Percentiles rank a stretch among this genome's conserved stretches.
Conservation (phyloP, 2,797 vertebrate species). For the Benthosema pterotum region DNA sequence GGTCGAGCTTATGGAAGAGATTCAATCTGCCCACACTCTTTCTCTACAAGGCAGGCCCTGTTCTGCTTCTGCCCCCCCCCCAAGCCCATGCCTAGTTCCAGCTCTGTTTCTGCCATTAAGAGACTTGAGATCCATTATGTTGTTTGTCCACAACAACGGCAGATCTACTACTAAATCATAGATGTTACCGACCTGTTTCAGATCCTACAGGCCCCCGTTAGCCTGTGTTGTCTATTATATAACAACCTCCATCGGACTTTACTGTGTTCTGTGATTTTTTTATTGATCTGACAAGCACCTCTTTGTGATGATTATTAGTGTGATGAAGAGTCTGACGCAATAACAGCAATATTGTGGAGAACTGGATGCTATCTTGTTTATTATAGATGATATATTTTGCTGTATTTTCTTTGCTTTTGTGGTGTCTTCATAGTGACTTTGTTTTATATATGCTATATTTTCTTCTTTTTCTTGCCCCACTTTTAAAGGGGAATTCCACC, state of each 20-base stretch:
- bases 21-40: conserved; percentile 41
- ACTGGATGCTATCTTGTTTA: too few relatives aligned
- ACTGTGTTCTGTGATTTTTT: conserved; percentile 62
- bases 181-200: conserved; percentile 62
- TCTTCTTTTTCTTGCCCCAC: too few relatives aligned
- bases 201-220: conserved; percentile 33
- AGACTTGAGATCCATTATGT: conserved; percentile 47
- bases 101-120: conserved; percentile 69
- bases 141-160: conserved; percentile 61
- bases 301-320: conserved; percentile 28
- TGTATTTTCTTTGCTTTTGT: too few relatives aligned
- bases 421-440: too few relatives aligned
- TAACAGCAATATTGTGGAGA: too few relatives aligned
- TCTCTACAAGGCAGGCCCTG: conserved; percentile 51
- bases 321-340: conserved; percentile 8
- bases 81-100: too few relatives aligned
- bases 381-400: too few relatives aligned
- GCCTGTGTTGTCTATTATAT: conserved; percentile 78
- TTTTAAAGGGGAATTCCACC: too few relatives aligned
- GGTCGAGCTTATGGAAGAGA: conserved; percentile 36
- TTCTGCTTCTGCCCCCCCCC: conserved; percentile 33
- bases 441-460: too few relatives aligned
- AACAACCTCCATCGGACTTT: conserved; percentile 74
- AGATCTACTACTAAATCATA: conserved; percentile 54
- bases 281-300: conserved; percentile 45